Base-by-base conservation (phyloP, 1,140 invertebrate genomes). In the Lucilia cuprina region DNA sequence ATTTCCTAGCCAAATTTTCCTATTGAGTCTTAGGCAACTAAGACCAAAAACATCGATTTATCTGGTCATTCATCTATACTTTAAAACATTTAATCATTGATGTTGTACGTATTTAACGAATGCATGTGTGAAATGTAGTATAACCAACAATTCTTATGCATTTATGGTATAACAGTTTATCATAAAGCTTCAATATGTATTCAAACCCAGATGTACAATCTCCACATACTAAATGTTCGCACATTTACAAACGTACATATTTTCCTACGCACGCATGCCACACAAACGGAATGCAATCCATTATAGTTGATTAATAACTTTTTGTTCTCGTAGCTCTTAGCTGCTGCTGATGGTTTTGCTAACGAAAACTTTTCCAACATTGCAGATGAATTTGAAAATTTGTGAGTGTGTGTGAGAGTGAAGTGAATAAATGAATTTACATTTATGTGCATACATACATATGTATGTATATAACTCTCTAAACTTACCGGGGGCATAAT, bases 221-320 rank as follows among this genome's bases (percentile, higher is more conserved):
- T 25, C 12, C 3, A n/a, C 19, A 70, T 5, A 21, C 19, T 19
- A 17, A 41, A 41, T 25, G 9, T 25, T 25, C 14, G 14, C 14
- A 60, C 55, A 17, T 60, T 4, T n/a, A 60, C 65, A 70, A 19
- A 21, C 10, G 19, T 12, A 70, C n/a, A 21, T 19, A 21, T 7
- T 0, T 4, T 7, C 7, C 2, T 12, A 70, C 2, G 19, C 10
- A 21, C 7, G 19, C 4, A 21, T n/a, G 25, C n/a, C 7, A 70
- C 4, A 21, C 65, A 70, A 70, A 70, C 21, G 65, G 65, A 21
- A 70, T 70, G 25, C 65, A 70, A 70, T 70, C 65, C 65, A 70
- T 70, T 70, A 70, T 70, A 70, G 65, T 70, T 70, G 65, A 70
- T 70, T 70, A 70, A 70, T 70, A 70, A 70, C 65, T 70, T 70